These are phyloP conservation scores for Malaclemys terrapin DNA, from an alignment of 2,113 vertebrate genomes.

Conservation along the genomic window DNA sequence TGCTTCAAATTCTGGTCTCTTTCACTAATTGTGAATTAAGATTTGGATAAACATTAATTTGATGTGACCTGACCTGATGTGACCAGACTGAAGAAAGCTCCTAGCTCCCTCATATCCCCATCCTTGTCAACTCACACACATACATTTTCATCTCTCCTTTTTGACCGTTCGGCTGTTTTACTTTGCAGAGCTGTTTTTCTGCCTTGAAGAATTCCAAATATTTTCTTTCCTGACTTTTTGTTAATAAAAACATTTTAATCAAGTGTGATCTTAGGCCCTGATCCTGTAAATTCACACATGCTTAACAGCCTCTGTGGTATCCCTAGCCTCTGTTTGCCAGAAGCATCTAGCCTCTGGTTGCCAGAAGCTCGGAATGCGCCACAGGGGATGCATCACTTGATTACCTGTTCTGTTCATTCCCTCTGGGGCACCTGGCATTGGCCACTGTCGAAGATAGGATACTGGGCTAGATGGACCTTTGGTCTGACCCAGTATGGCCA, in stretches of 20 bases:
- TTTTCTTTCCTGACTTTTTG: background rate
- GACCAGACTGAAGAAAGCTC: background rate
- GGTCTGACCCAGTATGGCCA: no score
- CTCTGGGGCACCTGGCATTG: no score
- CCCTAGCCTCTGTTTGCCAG: no score
- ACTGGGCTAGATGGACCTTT: no score
- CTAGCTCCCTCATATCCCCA: background rate
- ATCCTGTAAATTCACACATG: background rate
- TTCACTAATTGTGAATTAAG: background rate
- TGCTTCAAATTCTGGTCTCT: background rate
- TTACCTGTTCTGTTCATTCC: no score
- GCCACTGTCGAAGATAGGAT: no score
- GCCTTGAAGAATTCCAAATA: background rate
- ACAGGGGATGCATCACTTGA: no score
- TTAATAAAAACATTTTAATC: background rate
- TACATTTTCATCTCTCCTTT: background rate
- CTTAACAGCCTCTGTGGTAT: background rate
- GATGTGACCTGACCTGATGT: background rate
- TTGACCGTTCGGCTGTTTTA: background rate
- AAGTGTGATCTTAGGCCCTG: background rate
- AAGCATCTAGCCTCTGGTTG: no score
- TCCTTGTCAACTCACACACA: background rate
- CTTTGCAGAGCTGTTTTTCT: background rate
- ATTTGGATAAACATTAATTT: background rate
- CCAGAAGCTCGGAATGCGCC: no score